Conservation (phyloP, 2,797 vertebrate species). For the Gallinago solitaria region DNA sequence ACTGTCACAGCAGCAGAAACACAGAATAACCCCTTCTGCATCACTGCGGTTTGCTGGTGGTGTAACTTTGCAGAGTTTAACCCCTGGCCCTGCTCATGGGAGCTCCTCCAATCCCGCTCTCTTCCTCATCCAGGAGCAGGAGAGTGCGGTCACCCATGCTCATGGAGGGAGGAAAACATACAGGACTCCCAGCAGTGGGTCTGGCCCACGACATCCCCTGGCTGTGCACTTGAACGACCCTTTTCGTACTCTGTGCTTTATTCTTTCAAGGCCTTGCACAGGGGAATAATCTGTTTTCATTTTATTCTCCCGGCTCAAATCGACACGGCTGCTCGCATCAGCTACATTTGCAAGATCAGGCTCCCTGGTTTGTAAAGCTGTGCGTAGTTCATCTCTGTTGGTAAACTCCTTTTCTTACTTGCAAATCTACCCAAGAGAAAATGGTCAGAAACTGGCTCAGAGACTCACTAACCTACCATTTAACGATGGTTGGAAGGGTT, state of each 20-base stretch:
- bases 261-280: not conserved
- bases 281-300: not conserved
- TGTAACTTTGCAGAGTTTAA: not conserved
- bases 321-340: not conserved
- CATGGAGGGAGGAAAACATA: not conserved
- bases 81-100: not conserved
- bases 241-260: not conserved
- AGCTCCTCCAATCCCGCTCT: rapidly evolving
- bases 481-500: slow-evolving; percentile 7
- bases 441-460: not conserved
- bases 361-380: not conserved
- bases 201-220: not conserved
- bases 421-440: not conserved
- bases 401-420: not conserved
- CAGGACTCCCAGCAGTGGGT: not conserved
- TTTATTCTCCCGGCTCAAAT: not conserved
- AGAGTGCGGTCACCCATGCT: not conserved
- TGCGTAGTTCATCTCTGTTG: not conserved
- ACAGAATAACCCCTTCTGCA: rapidly evolving
- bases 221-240: not conserved
- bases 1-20: not conserved
- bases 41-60: not conserved
- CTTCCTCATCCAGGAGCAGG: rapidly evolving
- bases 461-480: not conserved
- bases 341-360: not conserved